These are phyloP conservation scores for Anneissia japonica DNA, from an alignment of 35 echinoderm and acorn worm genomes.

Conservation along the genomic window DNA sequence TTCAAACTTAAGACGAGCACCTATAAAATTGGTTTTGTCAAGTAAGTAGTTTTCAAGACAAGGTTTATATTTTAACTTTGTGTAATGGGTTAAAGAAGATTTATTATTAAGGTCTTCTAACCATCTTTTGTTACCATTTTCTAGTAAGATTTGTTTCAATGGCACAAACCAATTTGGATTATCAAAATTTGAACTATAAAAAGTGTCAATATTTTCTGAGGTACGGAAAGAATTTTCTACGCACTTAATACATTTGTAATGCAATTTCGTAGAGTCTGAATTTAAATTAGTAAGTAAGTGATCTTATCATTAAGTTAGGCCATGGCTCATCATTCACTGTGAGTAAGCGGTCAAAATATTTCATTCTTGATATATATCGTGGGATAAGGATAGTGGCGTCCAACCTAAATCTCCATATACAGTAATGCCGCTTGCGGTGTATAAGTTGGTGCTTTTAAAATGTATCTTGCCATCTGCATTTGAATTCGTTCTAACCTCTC, in stretches of 20 bases:
- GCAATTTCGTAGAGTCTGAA: background rate
- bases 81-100: background rate
- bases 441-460: background rate
- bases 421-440: background rate
- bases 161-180: background rate
- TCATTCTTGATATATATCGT: background rate
- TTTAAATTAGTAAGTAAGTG: background rate
- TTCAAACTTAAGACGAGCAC: background rate
- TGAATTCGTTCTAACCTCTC: background rate
- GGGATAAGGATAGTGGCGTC: background rate
- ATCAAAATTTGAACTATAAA: background rate
- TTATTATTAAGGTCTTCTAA: background rate
- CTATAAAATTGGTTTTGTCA: background rate
- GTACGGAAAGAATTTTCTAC: background rate
- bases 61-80: background rate
- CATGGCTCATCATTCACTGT: background rate
- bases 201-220: background rate
- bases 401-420: background rate
- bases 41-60: background rate
- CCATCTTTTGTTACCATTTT: background rate
- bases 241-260: background rate
- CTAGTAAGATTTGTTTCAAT: background rate
- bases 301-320: background rate
- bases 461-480: background rate
- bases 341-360: background rate